Conservation (phyloP, 2,888 invertebrate species). For the Autographa pulchrina region DNA sequence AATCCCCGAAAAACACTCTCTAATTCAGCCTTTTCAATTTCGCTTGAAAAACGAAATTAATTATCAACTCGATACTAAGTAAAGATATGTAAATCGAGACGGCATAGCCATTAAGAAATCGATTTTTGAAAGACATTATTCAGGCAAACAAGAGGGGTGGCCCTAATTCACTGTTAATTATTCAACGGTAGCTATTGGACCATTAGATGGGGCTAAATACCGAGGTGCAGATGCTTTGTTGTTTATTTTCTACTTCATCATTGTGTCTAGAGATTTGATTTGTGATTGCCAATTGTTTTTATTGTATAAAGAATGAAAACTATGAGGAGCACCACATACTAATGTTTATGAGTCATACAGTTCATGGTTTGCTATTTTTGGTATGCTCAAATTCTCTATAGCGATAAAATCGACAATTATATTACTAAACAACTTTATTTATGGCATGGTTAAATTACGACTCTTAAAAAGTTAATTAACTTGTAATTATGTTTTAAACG, state of each 20-base stretch:
- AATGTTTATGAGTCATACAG: too few relatives aligned
- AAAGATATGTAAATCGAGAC: slow-evolving; percentile 69
- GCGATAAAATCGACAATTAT: background rate
- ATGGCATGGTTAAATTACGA: background rate
- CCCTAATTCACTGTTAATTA: slow-evolving; percentile 83
- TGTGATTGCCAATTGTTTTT: background rate
- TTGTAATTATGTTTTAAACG: too few relatives aligned
- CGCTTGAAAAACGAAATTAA: slow-evolving; percentile 57
- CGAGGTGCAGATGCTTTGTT: slow-evolving; percentile 16
- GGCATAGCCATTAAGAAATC: slow-evolving; percentile 69
- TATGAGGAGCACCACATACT: background rate
- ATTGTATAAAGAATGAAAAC: background rate
- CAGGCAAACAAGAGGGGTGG: slow-evolving; percentile 70
- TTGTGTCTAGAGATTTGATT: slow-evolving; percentile 2
- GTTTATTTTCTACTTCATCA: slow-evolving; percentile 32
- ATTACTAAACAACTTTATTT: background rate
- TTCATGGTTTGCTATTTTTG: background rate
- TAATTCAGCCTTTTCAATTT: slow-evolving; percentile 46
- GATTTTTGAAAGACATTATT: slow-evolving; percentile 79
- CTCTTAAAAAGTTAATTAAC: background rate
- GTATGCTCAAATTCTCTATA: background rate
- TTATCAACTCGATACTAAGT: slow-evolving; percentile 59
- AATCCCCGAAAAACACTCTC: slow-evolving; percentile 33
- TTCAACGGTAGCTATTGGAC: slow-evolving; percentile 73
- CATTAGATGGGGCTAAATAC: slow-evolving; percentile 59